Conservation (phyloP, 2,797 vertebrate species). For the Chelonia mydas region DNA sequence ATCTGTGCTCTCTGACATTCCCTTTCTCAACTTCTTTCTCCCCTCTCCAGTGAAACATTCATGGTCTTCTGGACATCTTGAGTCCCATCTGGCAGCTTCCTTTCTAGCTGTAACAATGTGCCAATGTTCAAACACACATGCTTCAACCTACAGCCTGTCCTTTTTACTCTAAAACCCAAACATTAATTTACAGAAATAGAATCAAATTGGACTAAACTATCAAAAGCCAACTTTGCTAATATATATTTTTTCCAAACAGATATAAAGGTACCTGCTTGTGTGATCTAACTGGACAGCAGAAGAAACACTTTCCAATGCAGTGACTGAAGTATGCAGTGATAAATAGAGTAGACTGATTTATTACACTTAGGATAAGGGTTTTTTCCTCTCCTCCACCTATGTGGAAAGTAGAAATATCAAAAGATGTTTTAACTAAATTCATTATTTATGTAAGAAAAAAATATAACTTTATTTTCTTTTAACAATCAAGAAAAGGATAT, state of each 20-base stretch:
- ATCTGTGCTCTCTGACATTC: neutral
- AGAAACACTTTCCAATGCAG: neutral
- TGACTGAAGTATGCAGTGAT: neutral
- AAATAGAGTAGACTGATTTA: too few species aligned
- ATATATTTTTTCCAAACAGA: neutral
- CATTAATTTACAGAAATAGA: neutral
- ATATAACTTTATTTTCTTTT: too few species aligned
- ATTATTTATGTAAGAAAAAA: too few species aligned
- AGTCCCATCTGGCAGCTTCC: neutral
- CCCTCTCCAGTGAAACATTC: neutral
- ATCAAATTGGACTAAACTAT: neutral
- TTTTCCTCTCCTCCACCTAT: too few species aligned
- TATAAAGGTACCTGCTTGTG: neutral
- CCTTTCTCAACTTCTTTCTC: neutral
- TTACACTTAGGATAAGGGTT: too few species aligned
- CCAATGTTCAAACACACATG: neutral
- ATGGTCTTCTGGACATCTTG: neutral
- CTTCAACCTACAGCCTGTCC: neutral
- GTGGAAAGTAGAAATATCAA: too few species aligned
- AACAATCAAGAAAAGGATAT: too few species aligned
- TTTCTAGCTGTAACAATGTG: neutral
- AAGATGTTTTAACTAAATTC: too few species aligned
- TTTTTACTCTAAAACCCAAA: neutral
- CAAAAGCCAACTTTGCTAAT: neutral
- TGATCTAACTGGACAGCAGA: neutral